These are phyloP conservation scores for Amniataba percoides DNA, from an alignment of 2,797 vertebrate species.

Conservation along the genomic window DNA sequence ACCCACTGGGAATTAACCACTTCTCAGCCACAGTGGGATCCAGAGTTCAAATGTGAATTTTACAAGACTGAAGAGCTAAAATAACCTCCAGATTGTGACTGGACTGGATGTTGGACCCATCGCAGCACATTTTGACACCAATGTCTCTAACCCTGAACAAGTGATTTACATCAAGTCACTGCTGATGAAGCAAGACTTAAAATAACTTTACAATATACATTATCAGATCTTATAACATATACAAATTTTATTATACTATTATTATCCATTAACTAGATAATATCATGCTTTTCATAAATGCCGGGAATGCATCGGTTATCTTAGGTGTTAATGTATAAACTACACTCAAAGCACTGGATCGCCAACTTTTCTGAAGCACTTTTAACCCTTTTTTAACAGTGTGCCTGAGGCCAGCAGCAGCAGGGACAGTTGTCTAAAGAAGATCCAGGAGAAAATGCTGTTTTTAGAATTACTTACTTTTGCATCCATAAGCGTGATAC, in stretches of 20 bases:
- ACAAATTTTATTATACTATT: too few species aligned
- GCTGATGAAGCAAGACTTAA: background rate
- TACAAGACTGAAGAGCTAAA: too few species aligned
- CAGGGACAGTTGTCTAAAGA: background rate
- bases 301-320: conserved; percentile 3
- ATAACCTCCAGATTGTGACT: background rate
- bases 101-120: background rate
- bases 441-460: background rate
- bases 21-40: background rate
- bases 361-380: background rate
- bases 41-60: conserved; percentile 3
- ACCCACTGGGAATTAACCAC: background rate
- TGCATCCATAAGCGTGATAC: too few species aligned
- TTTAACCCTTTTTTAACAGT: background rate
- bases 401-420: background rate
- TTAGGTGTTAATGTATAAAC: conserved; percentile 17
- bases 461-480: too few species aligned
- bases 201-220: background rate
- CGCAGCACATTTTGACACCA: background rate
- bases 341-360: background rate
- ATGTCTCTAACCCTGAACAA: background rate
- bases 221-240: too few species aligned
- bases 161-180: background rate
- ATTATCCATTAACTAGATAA: conserved; percentile 27
- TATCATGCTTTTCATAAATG: background rate